phyloP scores from a whole-genome alignment of 1,140 invertebrate species.

The Lethrus apterus region DNA sequence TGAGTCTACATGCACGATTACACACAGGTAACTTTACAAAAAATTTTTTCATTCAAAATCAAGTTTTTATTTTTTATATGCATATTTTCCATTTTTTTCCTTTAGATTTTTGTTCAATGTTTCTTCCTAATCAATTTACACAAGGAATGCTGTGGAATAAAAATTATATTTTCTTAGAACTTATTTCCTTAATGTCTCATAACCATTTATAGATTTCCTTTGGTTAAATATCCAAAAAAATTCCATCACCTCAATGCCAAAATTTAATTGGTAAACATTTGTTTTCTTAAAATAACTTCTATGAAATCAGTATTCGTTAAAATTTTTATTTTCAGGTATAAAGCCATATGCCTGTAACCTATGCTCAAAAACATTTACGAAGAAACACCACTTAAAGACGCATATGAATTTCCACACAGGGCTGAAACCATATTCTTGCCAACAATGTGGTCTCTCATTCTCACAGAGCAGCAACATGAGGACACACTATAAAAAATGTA shows the following conservation, averaged over 20 bases:
- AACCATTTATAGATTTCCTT: no score
- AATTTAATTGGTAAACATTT: no score
- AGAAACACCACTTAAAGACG: constrained; percentile 76
- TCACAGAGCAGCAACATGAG: constrained; percentile 74
- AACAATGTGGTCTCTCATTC: constrained; percentile 63
- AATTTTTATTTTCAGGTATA: constrained; percentile 52
- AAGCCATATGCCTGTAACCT: constrained; percentile 81
- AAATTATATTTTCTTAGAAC: neutral
- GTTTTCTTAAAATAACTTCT: no score
- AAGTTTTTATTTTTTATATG: no score
- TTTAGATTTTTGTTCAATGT: no score
- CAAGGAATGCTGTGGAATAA: no score
- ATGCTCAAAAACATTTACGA: constrained; percentile 82
- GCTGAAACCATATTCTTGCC: constrained; percentile 66
- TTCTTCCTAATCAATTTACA: no score
- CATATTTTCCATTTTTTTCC: no score
- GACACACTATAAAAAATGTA: constrained; percentile 67
- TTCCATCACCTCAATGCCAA: no score
- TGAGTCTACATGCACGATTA: constrained; percentile 69
- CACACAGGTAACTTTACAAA: constrained; percentile 52
- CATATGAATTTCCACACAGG: constrained; percentile 77
- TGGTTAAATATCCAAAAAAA: no score
- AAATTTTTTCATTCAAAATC: no score
- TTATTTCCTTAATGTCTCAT: neutral
- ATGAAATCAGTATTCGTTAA: no score